Conservation (phyloP, 2,888 invertebrate species). For the Pristionchus mayeri region DNA sequence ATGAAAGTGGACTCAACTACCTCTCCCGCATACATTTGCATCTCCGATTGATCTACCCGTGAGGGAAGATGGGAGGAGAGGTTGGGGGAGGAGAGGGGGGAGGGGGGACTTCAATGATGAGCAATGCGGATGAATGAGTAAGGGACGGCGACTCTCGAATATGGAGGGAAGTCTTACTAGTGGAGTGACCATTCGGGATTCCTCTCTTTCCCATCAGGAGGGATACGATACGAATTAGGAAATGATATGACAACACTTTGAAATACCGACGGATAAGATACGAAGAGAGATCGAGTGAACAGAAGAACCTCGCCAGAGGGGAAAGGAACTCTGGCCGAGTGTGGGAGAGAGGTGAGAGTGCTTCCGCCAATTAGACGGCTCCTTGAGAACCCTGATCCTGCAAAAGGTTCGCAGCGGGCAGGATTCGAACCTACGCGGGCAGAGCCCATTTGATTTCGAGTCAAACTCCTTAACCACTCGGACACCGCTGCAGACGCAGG, state of each 20-base stretch:
- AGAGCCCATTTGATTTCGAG: slow-evolving; percentile 57
- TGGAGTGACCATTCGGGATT: slow-evolving; percentile 7
- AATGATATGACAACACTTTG: not conserved
- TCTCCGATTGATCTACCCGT: not conserved
- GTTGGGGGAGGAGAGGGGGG: not conserved
- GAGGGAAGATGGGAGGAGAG: not conserved
- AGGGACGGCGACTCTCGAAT: slow-evolving; percentile 11
- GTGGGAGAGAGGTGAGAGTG: not conserved
- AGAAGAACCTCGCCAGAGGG: not conserved
- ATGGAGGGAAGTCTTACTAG: slow-evolving; percentile 39
- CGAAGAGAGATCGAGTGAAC: not conserved
- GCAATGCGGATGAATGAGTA: slow-evolving; percentile 35
- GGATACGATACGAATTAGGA: not conserved
- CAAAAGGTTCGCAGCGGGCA: slow-evolving; percentile 49
- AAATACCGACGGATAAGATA: not conserved
- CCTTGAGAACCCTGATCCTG: not conserved
- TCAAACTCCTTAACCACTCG: slow-evolving; percentile 53
- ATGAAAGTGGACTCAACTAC: slow-evolving; percentile 29
- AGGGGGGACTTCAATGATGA: slow-evolving; percentile 29
- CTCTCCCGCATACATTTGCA: slow-evolving; percentile 33
- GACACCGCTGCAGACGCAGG: slow-evolving; percentile 43
- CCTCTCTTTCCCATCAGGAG: not conserved
- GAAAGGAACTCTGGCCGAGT: not conserved
- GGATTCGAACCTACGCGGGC: slow-evolving; percentile 58
- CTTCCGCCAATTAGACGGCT: slow-evolving; percentile 7